Evolutionary conservation across 1,140 invertebrate species (phyloP), one percentile per base, ranked within the genome.

Genomic region (Drosophila athabasca): DNA sequence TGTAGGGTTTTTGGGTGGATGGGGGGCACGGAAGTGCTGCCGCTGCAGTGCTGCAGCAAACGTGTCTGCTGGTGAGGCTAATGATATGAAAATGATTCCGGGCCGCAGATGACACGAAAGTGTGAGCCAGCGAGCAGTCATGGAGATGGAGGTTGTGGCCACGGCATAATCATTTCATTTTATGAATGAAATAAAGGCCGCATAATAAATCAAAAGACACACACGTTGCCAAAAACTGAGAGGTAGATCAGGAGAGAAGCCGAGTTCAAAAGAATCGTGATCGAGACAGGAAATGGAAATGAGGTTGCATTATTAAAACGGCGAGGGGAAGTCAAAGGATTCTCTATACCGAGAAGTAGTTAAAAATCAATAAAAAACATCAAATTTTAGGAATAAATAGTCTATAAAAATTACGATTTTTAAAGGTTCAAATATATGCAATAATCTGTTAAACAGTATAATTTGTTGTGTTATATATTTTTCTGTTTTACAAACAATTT

Each of bases 1-100:
- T 52, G 58, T 53, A 62, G 76, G 31, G 61, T 8, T 29, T 29
- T 29, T 4, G 29, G 31, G 8, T 19, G 3, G 8, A 3, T 3
- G 43, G 46, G 55, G 44, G 13, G 44, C 44, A 57, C 57, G 74
- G 59, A 77, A 48, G 76, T 78, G 66, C 59, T 78, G 66, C 59
- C 24, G 66, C 24, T 26, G 24, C 59, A 48, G 66, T 78, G 66
- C 24, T 26, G 24, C 59, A 74, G 39, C 66, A 64, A 66, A 70
- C 76, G 49, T 79, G 65, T 78, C 62, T 58, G 71, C 61, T 73
- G 81, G 79, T 84, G 76, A 59, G 64, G 58, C 81, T 73, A 84
- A 84, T 84, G 81, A 85, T 84, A 84, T 84, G 81, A 84, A 84
- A 85, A 84, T 84, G 54, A 85, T 76, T 73, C 60, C 55, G 26